Evolutionary conservation across 1,140 invertebrate genomes (phyloP).

Genomic region (Hypsibius dujardini): DNA sequence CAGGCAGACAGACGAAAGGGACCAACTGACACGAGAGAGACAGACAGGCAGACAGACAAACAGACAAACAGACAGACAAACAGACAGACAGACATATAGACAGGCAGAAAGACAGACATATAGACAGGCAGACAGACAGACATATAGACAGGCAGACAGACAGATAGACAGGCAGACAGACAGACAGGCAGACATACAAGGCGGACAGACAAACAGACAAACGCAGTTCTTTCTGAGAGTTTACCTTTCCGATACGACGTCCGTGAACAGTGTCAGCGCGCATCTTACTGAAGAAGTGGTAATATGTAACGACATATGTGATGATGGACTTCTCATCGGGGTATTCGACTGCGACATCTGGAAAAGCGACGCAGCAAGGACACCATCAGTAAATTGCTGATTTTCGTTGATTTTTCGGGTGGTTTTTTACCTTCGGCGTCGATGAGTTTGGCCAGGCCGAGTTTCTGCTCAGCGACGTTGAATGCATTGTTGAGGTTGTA

Average conservation of each 20-base stretch:
- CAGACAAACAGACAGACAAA: no score
- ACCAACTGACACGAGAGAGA: background rate
- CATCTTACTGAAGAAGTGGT: constrained; percentile 99
- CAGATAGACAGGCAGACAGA: no score
- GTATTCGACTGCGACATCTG: constrained; percentile 91
- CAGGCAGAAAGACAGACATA: no score
- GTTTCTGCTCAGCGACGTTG: constrained; percentile 87
- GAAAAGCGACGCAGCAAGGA: constrained; percentile 23
- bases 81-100: no score
- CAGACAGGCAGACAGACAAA: background rate
- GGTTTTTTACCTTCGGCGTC: constrained; percentile 91
- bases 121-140: no score
- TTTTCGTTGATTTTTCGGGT: no score
- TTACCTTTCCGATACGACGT: constrained; percentile 85
- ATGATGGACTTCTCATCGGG: constrained; percentile 99
- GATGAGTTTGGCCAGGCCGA: constrained; percentile 89
- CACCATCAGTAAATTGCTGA: no score
- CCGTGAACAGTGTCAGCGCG: constrained; percentile 98
- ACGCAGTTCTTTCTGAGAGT: no score
- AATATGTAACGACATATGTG: constrained; percentile 98
- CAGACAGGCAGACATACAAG: no score
- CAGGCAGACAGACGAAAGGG: background rate
- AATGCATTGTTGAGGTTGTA: constrained; percentile 96
- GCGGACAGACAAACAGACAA: no score
- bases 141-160: no score